Evolutionary conservation across 2,113 vertebrate species (phyloP), one percentile per base, ranked within the genome.

Genomic region (Morone chrysops): DNA sequence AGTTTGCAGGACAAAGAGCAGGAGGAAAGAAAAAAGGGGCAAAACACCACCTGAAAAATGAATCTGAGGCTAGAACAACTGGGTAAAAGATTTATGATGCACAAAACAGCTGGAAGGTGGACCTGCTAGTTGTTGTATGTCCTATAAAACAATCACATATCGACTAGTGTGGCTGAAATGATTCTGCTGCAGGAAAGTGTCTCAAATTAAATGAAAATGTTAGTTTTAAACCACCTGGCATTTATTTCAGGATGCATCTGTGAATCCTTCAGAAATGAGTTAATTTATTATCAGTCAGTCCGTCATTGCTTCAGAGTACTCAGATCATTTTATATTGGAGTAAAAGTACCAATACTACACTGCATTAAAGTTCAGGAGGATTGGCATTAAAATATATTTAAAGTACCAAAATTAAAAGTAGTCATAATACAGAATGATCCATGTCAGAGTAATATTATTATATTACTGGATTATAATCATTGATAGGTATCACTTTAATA

Each of bases 11-110:
- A 5, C 36, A n/a, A 61, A 67, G 45, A 57, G 61, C 62, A 17
- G 36, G 11, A 62, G 7, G 9, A 20, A 2, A 38, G 12, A 41
- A 83, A 8, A 83, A 8, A 65, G 11, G 25, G 57, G 53, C 17
- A 63, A 70, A 83, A 67, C 47, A 69, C 36, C 1, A 1, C 1
- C 31, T 81, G 62, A 83, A 90, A 83, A 59, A 81, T 69, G 13
- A 73, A 74, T 70, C 50, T 54, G 57, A 71, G 45, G 65, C 36
- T 51, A 7, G 65, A 4, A 31, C 51, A 31, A 51, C 43, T 45
- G 18, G 22, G 51, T 85, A 1, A 81, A 85, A 75, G 9, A 81
- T 88, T 51, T 20, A 83, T 87, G 38, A 60, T 16, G 4, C n/a
- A 53, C 47, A 41, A 38, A 66, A 62, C 45, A 77, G 41, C 14